Evolutionary conservation across 2,113 vertebrate genomes (phyloP).

Genomic region (Gambusia affinis): DNA sequence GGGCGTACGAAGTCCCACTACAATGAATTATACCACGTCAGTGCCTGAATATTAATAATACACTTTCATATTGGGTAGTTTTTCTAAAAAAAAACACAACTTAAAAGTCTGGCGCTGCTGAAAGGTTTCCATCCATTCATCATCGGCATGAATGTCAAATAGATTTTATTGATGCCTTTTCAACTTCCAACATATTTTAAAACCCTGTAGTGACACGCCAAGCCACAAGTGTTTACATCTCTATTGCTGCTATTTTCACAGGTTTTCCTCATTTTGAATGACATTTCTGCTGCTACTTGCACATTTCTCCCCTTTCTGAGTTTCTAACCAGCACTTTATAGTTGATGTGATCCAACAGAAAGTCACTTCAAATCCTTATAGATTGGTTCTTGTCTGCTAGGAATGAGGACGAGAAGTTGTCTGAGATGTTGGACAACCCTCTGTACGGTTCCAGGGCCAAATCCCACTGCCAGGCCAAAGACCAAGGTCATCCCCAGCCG

Average conservation of each 20-base stretch:
- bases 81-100: not conserved
- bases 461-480: constrained; percentile 72
- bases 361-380: not conserved
- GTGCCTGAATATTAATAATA: not conserved
- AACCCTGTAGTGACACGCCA: not conserved
- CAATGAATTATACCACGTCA: constrained; percentile 47
- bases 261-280: too few relatives aligned
- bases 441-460: constrained; percentile 86
- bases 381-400: constrained; percentile 40
- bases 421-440: constrained; percentile 96
- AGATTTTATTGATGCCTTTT: not conserved
- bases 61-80: not conserved
- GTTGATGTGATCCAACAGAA: constrained; percentile 5
- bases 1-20: constrained; percentile 65
- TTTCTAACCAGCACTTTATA: not conserved
- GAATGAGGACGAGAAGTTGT: constrained; percentile 71
- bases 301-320: too few relatives aligned
- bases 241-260: too few relatives aligned
- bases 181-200: not conserved
- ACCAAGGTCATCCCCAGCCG: constrained; percentile 80
- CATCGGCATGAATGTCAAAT: not conserved
- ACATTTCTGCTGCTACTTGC: too few relatives aligned
- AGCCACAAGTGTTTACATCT: not conserved
- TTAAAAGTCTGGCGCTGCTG: not conserved
- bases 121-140: not conserved